Evolutionary conservation across 1,140 invertebrate species (phyloP), one percentile per base, ranked within the genome.

Genomic region (Megalonaias nervosa): DNA sequence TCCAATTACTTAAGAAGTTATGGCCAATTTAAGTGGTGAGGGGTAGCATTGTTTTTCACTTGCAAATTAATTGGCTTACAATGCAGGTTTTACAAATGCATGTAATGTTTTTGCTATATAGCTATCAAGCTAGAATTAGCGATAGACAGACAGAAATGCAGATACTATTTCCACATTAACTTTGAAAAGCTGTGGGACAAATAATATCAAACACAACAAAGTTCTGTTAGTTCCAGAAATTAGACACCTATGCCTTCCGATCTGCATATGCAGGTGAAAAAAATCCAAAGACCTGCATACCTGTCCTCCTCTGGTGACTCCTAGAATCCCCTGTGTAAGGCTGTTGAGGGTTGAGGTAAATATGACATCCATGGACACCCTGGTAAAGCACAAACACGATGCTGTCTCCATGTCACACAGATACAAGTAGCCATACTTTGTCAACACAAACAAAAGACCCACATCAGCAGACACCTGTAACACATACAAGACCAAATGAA

Each of bases 341-440:
- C 86, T 86, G 81, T 91, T 90, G 11, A 91, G 83, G 12, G 85
- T 83, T n/a, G 90, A 84, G 55, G 86, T 81, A 81, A 91, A 91
- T 57, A 91, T 86, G 23, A 91, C 85, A 74, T 89, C 88, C 48
- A 85, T 74, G 16, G 87, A 89, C 17, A 91, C 81, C 38, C 83
- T 82, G 4, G 85, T 86, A 75, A 81, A 87, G 76, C 85, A 90
- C 14, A 92, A 81, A 77, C 85, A 89, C 4, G 86, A 84, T 13
- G 86, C 88, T 2, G 89, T 90, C 75, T 91, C 90, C 84, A 92
- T 87, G 77, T 92, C 91, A 85, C 89, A 90, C 55, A 91, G 71
- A 80, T 91, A 91, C 38, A 92, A 68, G 60, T 85, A 86, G 26
- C 91, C 90, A 84, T 91, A 91, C 77, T 92, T 92, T 19, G 90